A percentile compares a stretch with the other conserved stretches of the same genome.
phyloP scores from a whole-genome alignment of 2,797 vertebrate species.

The Sparidentex hasta region DNA sequence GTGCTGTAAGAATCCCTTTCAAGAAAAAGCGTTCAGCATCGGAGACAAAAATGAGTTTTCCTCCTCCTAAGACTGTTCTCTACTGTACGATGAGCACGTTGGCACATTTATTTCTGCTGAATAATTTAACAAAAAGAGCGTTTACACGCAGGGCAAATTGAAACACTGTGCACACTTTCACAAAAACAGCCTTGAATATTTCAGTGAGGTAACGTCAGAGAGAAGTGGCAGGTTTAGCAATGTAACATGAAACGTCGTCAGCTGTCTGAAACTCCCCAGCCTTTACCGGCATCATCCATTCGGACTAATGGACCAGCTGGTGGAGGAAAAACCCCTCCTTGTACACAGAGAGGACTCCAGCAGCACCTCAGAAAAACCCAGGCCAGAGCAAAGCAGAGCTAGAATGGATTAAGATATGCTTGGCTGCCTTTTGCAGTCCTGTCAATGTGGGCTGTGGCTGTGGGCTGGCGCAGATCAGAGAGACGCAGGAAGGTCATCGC shows the following conservation, averaged over 20 bases:
- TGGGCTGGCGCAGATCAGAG: constrained; percentile 69
- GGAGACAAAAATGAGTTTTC: constrained; percentile 56
- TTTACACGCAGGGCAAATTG: constrained; percentile 73
- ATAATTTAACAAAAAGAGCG: constrained; percentile 75
- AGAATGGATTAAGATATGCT: constrained; percentile 75
- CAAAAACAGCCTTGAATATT: constrained; percentile 72
- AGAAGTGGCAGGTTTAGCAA: constrained; percentile 54
- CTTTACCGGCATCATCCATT: constrained; percentile 42
- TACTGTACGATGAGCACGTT: constrained; percentile 58
- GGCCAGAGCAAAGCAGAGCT: constrained; percentile 52
- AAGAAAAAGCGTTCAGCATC: constrained; percentile 52
- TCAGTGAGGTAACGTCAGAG: constrained; percentile 49
- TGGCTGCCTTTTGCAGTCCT: constrained; percentile 71
- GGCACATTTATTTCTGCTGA: constrained; percentile 75
- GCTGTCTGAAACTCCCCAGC: constrained; percentile 35
- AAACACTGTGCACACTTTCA: constrained; percentile 55
- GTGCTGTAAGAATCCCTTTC: constrained; percentile 46
- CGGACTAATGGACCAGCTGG: constrained; percentile 62
- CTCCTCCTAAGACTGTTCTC: constrained; percentile 55
- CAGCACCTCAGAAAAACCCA: constrained; percentile 59
- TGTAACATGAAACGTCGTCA: constrained; percentile 53
- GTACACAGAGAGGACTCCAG: constrained; percentile 30
- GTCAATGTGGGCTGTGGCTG: constrained; percentile 75
- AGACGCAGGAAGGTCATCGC: constrained; percentile 78
- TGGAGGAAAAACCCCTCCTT: constrained; percentile 38